Conservation (phyloP, 2,797 vertebrate species). For the Novumbra hubbsi region DNA sequence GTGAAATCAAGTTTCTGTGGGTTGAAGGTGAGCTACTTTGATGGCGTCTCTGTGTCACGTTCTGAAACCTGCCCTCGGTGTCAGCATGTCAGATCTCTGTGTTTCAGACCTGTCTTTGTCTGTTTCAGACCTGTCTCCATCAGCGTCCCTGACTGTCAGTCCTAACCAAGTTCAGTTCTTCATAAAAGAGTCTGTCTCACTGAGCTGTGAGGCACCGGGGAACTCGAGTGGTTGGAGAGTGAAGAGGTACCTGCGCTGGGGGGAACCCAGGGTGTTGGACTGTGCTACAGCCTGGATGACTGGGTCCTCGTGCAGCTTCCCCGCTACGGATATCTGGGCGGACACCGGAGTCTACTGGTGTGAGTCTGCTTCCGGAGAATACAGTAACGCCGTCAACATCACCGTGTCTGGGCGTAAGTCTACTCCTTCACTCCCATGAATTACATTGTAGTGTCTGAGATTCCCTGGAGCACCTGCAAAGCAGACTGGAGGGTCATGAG, state of each 20-base stretch:
- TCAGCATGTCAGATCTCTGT: neutral
- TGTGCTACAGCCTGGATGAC: neutral
- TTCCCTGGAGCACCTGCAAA: neutral
- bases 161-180: slow-evolving; percentile 32
- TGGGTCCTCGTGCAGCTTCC: neutral
- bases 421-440: neutral
- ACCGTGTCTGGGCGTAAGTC: neutral
- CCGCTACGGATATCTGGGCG: neutral
- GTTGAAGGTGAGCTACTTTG: slow-evolving; percentile 32
- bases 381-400: slow-evolving; percentile 8
- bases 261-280: neutral
- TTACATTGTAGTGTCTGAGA: neutral
- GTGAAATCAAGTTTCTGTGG: slow-evolving; percentile 24
- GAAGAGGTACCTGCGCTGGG: neutral
- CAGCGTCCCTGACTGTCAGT: slow-evolving; percentile 23
- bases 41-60: neutral
- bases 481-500: too few relatives aligned
- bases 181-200: neutral
- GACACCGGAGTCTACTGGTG: slow-evolving; percentile 10
- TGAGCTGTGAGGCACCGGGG: neutral
- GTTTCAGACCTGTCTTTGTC: neutral
- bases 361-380: slow-evolving; percentile 2
- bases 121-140: neutral
- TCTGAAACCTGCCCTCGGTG: neutral
- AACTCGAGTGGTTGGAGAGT: neutral